Percentiles rank a stretch among this genome's conserved stretches.
Conservation (phyloP, 2,888 invertebrate genomes). For the Sphaerophoria taeniata region DNA sequence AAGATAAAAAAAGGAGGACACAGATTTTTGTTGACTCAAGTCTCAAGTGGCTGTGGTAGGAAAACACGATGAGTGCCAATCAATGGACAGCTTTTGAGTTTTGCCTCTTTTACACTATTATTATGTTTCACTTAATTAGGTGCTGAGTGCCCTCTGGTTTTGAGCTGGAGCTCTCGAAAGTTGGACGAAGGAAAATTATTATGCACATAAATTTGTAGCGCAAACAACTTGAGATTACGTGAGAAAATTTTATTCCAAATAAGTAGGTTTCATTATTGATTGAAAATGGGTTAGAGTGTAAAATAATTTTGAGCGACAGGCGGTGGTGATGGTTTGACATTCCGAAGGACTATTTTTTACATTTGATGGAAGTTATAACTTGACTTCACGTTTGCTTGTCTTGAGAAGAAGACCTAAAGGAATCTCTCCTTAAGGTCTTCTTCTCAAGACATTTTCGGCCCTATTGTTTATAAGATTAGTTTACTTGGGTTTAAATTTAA, state of each 20-base stretch:
- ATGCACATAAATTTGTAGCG: constrained; percentile 36
- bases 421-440: too few relatives aligned
- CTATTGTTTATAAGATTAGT: too few relatives aligned
- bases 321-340: background rate
- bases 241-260: constrained; percentile 24
- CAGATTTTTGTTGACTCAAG: constrained; percentile 35
- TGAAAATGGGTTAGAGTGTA: constrained; percentile 14
- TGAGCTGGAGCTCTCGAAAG: background rate
- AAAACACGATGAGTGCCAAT: constrained; percentile 60
- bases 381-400: too few relatives aligned
- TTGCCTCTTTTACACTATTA: background rate
- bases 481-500: too few relatives aligned
- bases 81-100: constrained; percentile 24
- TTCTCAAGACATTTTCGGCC: too few relatives aligned
- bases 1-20: constrained; percentile 4
- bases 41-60: constrained; percentile 44
- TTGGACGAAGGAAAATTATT: too few relatives aligned
- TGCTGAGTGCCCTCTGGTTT: constrained; percentile 34
- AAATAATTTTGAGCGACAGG: background rate
- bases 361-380: too few relatives aligned
- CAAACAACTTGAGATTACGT: constrained; percentile 20
- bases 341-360: too few relatives aligned
- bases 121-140: constrained; percentile 48
- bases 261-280: too few relatives aligned
- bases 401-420: too few relatives aligned